Evolutionary conservation across 2,797 vertebrate genomes (phyloP), one percentile per base, ranked within the genome.

Genomic region (Amblyraja radiata): DNA sequence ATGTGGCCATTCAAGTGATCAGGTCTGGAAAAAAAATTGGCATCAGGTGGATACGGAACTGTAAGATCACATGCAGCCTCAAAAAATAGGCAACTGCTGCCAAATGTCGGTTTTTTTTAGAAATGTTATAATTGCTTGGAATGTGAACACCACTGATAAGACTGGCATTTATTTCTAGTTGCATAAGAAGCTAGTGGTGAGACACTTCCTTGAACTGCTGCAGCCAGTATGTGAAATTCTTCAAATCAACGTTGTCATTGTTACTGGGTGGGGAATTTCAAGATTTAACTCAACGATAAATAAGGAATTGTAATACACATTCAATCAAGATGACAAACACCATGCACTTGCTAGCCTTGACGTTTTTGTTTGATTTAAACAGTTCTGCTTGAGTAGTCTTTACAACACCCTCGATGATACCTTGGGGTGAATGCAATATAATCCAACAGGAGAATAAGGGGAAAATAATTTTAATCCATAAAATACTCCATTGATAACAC

Each of bases 1-100:
- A 99, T 99, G 95, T 99, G 99, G 96, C 99, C 99, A 11, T 99
- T 99, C 95, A 99, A 96, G 95, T 99, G 99, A 95, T 99, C 99
- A 71, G 99, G 99, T 97, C 99, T 99, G 95, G 93, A 96, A 95
- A 79, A 54, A 93, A 93, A 90, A 54, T 23, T 54, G 16, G 28
- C 18, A 90, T 86, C 25, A 71, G 93, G 28, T 36, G 36, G 32
- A 16, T 9, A 73, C 54, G 25, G 13, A 74, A 74, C 39, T 86
- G 21, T 61, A 61, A 84, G 46, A 61, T 25, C 54, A 25, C 54
- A 84, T 6, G 16, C 23, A 28, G 58, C 11, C 14, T 21, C 23
- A 74, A 63, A 6, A 78, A 78, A 16, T 3, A 54, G 1, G 25
- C 81, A 84, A 5, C 46, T 10, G 8, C 1, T 58, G 23, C 10